phyloP scores from a whole-genome alignment of 2,888 invertebrate species.

The Torymus texanus region DNA sequence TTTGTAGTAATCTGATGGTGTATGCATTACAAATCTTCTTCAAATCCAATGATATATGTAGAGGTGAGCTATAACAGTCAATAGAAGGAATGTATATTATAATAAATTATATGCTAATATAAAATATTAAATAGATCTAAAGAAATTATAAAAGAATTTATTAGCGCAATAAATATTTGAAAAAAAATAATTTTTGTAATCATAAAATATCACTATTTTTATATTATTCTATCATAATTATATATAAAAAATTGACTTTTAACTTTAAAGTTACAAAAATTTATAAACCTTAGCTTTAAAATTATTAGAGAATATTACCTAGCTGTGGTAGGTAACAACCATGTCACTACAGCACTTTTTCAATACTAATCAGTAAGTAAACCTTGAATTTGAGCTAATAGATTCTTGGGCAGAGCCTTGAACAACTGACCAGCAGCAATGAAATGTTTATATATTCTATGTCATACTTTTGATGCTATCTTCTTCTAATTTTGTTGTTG shows the following conservation, averaged over 20 bases:
- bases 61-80: slow-evolving; percentile 79
- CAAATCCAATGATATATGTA: slow-evolving; percentile 94
- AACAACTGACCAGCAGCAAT: too few species aligned
- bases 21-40: slow-evolving; percentile 94
- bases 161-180: slow-evolving; percentile 6
- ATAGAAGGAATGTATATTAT: slow-evolving; percentile 6
- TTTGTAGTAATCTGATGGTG: slow-evolving; percentile 93
- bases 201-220: too few species aligned
- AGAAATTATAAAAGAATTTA: slow-evolving; percentile 23
- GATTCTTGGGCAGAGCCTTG: too few species aligned
- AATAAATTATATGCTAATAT: slow-evolving; percentile 7
- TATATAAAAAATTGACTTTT: too few species aligned
- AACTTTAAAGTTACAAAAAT: too few species aligned
- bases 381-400: slow-evolving; percentile 95
- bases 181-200: neutral
- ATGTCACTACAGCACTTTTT: slow-evolving; percentile 93
- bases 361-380: slow-evolving; percentile 94
- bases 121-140: slow-evolving; percentile 18
- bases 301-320: slow-evolving; percentile 69
- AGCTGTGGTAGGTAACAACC: slow-evolving; percentile 91
- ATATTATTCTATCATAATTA: too few species aligned
- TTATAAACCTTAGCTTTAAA: too few species aligned
- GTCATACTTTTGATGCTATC: slow-evolving; percentile 16
- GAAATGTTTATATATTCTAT: slow-evolving; percentile 59
- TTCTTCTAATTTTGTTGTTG: slow-evolving; percentile 13